Base-by-base conservation (phyloP, 2,113 vertebrate species). In the Crotalus horridus region DNA sequence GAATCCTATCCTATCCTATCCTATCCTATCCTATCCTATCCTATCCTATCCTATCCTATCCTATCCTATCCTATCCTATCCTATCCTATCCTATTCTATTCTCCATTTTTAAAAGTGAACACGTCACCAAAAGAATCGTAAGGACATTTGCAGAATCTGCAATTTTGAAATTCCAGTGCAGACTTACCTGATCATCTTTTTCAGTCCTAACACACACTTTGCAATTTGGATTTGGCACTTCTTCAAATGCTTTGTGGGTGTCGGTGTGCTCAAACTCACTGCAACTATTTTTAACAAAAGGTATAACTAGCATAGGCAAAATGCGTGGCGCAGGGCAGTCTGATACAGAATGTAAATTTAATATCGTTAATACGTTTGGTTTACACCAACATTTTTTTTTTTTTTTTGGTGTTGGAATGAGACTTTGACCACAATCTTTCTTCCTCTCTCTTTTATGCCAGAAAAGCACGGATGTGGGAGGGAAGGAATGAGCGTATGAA, bases 51-150 rank as follows among this genome's bases (percentile, higher is more conserved):
- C 15, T 58, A 23, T 56, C 0, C 54, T 4, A 17, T 55, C 0
- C 15, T 4, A 17, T 17, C 0, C 54, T 4, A 17, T 21, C 0
- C 24, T 10, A 10, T 11, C 0, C 24, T 26, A 26, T 4, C 2
- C 26, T 3, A 61, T 1, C 1, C 54, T 0, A 17, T 56, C 2
- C 24, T 3, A 10, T 26, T 3, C 24, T 26, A 26, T 12, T 7
- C 10, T 9, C 24, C 24, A 15, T 53, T 59, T 69, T 53, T 23
- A 69, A 51, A 74, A 74, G 6, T 8, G 48, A 89, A 29, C 26
- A 21, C 1, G 1, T 12, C 51, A 33, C n/a, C 24, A n/a, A 20
- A 20, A 1, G 6, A 33, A n/a, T 55, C 1, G 0, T 4, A 3
- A 29, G 15, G 53, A 33, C n/a, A 8, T n/a, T 54, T n/a, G 29